phyloP scores from a whole-genome alignment of 2,888 invertebrate species.

The Rhimphoctona megacephalus region DNA sequence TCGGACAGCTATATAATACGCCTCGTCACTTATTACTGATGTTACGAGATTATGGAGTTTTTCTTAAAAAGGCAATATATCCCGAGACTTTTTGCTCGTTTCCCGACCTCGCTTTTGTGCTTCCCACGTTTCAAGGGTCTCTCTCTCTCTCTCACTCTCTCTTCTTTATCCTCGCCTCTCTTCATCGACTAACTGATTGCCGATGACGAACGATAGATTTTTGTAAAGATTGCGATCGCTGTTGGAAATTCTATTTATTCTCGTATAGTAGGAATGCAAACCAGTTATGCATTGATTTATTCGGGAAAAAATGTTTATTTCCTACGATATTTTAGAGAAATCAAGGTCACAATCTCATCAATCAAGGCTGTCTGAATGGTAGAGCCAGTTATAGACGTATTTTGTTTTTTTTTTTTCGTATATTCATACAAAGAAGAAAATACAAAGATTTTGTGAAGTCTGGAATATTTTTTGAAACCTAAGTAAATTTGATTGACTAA shows the following conservation, averaged over 20 bases:
- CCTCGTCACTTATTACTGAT: conserved; percentile 72
- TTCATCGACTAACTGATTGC: conserved; percentile 45
- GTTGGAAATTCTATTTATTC: conserved; percentile 61
- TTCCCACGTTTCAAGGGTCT: conserved; percentile 78
- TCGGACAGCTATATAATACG: conserved; percentile 24
- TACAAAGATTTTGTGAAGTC: not conserved
- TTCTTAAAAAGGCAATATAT: conserved; percentile 71
- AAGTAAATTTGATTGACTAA: not conserved
- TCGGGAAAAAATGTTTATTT: too few species aligned
- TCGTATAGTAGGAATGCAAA: too few species aligned
- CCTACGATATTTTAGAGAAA: too few species aligned
- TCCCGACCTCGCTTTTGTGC: conserved; percentile 68
- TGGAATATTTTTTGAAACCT: not conserved
- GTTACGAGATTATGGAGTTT: conserved; percentile 73
- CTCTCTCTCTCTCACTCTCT: conserved; percentile 22
- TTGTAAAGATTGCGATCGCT: conserved; percentile 64
- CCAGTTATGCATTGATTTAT: too few species aligned
- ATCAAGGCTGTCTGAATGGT: too few species aligned
- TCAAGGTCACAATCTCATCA: too few species aligned
- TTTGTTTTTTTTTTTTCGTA: not conserved
- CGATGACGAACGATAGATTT: conserved; percentile 71
- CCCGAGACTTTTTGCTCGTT: conserved; percentile 53
- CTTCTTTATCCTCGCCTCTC: conserved; percentile 9
- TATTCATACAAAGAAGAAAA: not conserved
- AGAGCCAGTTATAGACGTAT: too few species aligned